Percentiles rank a stretch among this genome's conserved stretches.
Evolutionary conservation across 2,888 invertebrate species (phyloP).

Genomic region (Lacanobia oleracea): DNA sequence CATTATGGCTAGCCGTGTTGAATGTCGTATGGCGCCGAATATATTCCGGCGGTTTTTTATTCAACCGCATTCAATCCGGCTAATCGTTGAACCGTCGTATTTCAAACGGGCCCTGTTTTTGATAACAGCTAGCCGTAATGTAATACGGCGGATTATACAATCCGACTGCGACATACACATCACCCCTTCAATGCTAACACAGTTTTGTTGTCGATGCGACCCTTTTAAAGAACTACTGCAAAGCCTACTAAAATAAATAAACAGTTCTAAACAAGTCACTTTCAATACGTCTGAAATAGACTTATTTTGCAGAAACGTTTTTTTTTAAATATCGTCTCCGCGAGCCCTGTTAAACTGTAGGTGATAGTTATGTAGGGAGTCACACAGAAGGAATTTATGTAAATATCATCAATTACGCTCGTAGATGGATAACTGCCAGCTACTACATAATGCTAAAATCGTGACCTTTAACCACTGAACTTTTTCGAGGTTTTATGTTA

Average conservation of each 20-base stretch:
- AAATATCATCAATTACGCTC: conserved; percentile 2
- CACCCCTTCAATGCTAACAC: not conserved
- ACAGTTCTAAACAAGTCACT: not conserved
- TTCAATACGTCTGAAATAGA: not conserved
- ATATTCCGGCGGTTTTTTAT: no score
- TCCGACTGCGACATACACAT: no score
- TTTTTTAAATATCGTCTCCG: no score
- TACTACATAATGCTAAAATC: conserved; percentile 7
- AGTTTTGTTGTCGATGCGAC: not conserved
- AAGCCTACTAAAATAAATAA: not conserved
- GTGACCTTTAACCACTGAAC: conserved; percentile 13
- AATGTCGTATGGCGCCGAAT: no score
- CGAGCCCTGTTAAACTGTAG: not conserved
- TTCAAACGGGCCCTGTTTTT: no score
- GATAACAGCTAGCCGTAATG: no score
- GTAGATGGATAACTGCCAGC: conserved; percentile 18
- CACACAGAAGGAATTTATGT: not conserved
- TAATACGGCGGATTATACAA: no score
- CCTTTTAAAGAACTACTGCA: not conserved
- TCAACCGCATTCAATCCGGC: no score
- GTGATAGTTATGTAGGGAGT: no score
- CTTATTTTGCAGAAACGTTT: no score
- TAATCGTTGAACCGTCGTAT: no score
- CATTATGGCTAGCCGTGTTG: no score
- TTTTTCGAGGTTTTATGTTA: not conserved